A percentile compares a stretch with the other conserved stretches of the same genome.
These are phyloP conservation scores for Laticauda laticaudata DNA, from an alignment of 2,113 vertebrate genomes.

Conservation along the genomic window DNA sequence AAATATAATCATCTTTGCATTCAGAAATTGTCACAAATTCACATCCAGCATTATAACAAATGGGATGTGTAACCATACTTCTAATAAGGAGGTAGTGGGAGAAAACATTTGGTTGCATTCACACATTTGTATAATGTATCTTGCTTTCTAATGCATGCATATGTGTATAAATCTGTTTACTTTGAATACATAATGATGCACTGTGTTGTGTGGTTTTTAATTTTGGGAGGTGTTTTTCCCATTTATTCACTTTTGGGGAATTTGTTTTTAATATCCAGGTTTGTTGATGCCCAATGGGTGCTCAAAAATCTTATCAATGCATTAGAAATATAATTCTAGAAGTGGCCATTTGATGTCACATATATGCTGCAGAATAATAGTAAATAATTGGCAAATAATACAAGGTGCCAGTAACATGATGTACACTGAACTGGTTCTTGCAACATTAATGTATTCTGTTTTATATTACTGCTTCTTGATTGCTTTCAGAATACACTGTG, in stretches of 20 bases:
- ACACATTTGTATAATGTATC: background rate
- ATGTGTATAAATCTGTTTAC: background rate
- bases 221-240: background rate
- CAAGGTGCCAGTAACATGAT: background rate
- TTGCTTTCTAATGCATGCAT: background rate
- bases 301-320: background rate
- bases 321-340: background rate
- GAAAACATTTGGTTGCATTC: background rate
- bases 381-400: fast-evolving
- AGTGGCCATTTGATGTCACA: constrained; percentile 55
- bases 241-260: background rate
- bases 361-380: constrained; percentile 27
- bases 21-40: background rate
- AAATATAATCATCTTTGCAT: background rate
- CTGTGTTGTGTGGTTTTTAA: background rate
- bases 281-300: background rate
- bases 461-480: background rate
- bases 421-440: background rate
- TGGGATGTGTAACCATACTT: background rate
- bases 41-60: background rate
- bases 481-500: background rate
- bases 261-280: background rate
- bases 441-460: background rate
- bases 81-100: background rate
- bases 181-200: background rate